Conservation (phyloP, 1,140 invertebrate genomes). For the Acromyrmex heyeri region DNA sequence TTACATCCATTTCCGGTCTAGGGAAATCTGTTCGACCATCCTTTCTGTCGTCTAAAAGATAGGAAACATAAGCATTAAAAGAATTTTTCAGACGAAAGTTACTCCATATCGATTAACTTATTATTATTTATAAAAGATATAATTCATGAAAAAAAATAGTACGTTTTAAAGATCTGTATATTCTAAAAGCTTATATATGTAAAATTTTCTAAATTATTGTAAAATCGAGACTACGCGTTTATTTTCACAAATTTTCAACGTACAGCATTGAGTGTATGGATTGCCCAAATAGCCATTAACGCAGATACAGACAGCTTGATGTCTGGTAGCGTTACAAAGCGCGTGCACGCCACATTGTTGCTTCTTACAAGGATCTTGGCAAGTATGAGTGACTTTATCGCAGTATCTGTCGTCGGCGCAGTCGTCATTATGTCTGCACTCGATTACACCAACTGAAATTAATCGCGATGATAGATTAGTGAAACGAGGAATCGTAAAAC, state of each 20-base stretch:
- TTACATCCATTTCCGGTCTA: slow-evolving; percentile 94
- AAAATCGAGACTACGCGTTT: not conserved
- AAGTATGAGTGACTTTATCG: slow-evolving; percentile 89
- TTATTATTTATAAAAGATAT: slow-evolving; percentile 19
- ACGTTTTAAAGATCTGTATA: not conserved
- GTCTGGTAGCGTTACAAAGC: slow-evolving; percentile 92
- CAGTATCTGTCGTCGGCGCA: slow-evolving; percentile 93
- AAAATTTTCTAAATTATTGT: not conserved
- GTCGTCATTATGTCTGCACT: slow-evolving; percentile 91
- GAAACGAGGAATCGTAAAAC: not conserved
- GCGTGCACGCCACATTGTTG: slow-evolving; percentile 92
- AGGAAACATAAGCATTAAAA: slow-evolving; percentile 38
- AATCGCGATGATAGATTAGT: not conserved
- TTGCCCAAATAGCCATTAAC: slow-evolving; percentile 91
- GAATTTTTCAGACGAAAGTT: not conserved
- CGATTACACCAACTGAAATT: slow-evolving; percentile 85
- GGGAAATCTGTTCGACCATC: slow-evolving; percentile 93
- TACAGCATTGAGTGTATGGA: slow-evolving; percentile 90
- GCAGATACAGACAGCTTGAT: slow-evolving; percentile 93
- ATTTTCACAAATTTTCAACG: slow-evolving; percentile 74
- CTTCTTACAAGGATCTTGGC: slow-evolving; percentile 91
- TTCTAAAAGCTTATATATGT: not conserved
- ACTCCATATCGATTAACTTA: not conserved
- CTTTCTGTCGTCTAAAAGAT: slow-evolving; percentile 81
- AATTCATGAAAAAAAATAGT: slow-evolving; percentile 34